Conservation (phyloP, 2,888 invertebrate genomes). For the Itoplectis maculator region DNA sequence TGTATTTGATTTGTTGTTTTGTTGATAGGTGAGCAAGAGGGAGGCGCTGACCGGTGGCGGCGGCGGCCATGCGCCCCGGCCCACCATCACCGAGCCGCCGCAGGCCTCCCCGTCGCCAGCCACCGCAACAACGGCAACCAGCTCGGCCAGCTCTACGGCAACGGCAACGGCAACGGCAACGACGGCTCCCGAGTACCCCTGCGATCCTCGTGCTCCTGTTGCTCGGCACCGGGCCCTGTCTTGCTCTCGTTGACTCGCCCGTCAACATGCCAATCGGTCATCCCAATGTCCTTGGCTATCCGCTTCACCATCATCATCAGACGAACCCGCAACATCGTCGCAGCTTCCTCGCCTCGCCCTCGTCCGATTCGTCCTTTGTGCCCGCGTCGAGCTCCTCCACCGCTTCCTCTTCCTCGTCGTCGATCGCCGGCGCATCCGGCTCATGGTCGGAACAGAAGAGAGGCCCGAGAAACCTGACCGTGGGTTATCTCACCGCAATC, state of each 20-base stretch:
- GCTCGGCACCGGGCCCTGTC: conserved; percentile 84
- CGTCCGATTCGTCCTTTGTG: conserved; percentile 56
- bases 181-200: conserved; percentile 85
- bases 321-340: conserved; percentile 43
- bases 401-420: conserved; percentile 45
- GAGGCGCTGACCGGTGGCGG: conserved; percentile 85
- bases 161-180: conserved; percentile 69
- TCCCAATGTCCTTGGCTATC: conserved; percentile 58
- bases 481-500: conserved; percentile 94
- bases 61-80: conserved; percentile 88
- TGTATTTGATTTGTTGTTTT: conserved; percentile 5
- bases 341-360: conserved; percentile 50
- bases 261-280: conserved; percentile 62
- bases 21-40: conserved; percentile 80
- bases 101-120: conserved; percentile 84
- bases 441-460: conserved; percentile 57
- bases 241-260: conserved; percentile 75
- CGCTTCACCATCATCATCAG: conserved; percentile 46
- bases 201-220: conserved; percentile 87
- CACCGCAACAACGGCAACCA: conserved; percentile 79
- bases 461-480: conserved; percentile 87
- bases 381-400: conserved; percentile 47
- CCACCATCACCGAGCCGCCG: conserved; percentile 85
- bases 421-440: conserved; percentile 46
- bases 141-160: conserved; percentile 65